Evolutionary conservation across 2,888 invertebrate species (phyloP).

Genomic region (Schizaphis graminum): DNA sequence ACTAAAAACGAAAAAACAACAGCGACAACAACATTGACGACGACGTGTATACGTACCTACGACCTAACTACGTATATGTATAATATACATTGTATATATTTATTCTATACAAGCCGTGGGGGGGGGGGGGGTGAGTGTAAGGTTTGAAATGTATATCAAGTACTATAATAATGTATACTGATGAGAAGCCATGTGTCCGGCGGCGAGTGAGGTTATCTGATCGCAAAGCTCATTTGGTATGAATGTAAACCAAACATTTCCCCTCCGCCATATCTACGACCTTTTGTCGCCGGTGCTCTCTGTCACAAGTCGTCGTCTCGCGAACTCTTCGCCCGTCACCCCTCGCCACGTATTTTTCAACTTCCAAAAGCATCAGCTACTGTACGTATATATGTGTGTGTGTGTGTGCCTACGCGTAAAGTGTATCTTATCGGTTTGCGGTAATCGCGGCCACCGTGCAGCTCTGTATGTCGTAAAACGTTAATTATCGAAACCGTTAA

Average conservation of each 20-base stretch:
- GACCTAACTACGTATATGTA: neutral
- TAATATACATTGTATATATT: neutral
- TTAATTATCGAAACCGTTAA: constrained; percentile 46
- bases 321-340: neutral
- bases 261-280: too few species aligned
- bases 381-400: neutral
- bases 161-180: neutral
- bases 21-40: neutral
- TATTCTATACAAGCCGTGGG: neutral
- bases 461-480: neutral
- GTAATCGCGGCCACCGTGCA: neutral
- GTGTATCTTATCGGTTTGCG: constrained; percentile 29
- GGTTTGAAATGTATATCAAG: constrained; percentile 57
- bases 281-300: neutral
- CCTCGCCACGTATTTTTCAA: neutral
- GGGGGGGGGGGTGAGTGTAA: neutral
- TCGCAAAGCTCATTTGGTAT: constrained; percentile 58
- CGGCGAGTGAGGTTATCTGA: constrained; percentile 44
- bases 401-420: neutral
- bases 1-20: neutral
- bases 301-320: neutral
- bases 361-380: neutral
- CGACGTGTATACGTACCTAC: neutral
- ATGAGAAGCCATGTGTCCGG: constrained; percentile 46
- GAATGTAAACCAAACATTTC: constrained; percentile 59